These are phyloP conservation scores for Pristionchus mayeri DNA, from an alignment of 2,888 invertebrate species.

Conservation along the genomic window DNA sequence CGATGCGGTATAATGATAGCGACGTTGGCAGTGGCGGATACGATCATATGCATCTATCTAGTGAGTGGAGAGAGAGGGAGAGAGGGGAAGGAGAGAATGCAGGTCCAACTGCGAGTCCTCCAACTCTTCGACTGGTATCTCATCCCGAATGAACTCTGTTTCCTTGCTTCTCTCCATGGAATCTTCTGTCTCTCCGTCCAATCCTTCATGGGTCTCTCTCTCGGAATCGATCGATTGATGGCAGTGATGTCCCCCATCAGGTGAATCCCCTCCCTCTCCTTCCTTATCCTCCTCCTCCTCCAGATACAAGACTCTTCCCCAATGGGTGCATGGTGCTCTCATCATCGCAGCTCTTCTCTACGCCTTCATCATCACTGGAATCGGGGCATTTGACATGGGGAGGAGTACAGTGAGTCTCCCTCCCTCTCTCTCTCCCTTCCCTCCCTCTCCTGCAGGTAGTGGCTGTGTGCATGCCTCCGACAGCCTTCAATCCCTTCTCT, in stretches of 20 bases:
- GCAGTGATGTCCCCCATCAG: conserved; percentile 58
- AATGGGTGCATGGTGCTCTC: conserved; percentile 50
- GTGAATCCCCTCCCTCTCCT: conserved; percentile 3
- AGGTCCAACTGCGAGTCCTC: conserved; percentile 59
- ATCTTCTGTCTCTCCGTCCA: conserved; percentile 63
- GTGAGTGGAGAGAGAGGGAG: conserved; percentile 39
- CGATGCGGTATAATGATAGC: conserved; percentile 60
- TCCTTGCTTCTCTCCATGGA: conserved; percentile 56
- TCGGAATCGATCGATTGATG: conserved; percentile 60
- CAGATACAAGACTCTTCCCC: conserved; percentile 56
- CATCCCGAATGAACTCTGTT: conserved; percentile 56
- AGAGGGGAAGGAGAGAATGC: neutral
- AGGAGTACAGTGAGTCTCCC: conserved; percentile 40
- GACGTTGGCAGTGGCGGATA: conserved; percentile 55
- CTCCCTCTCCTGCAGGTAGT: conserved; percentile 29
- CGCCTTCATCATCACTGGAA: conserved; percentile 51
- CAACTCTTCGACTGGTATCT: conserved; percentile 56
- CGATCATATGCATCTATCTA: conserved; percentile 60
- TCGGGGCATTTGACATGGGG: conserved; percentile 52
- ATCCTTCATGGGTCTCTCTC: conserved; percentile 59
- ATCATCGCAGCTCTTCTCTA: conserved; percentile 51
- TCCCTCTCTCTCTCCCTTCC: neutral
- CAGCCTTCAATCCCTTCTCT: conserved; percentile 57
- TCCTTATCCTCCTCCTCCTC: neutral
- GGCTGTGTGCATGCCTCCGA: conserved; percentile 59